Percentiles rank a stretch among this genome's conserved stretches.
phyloP scores from a whole-genome alignment of 2,888 invertebrate species.

The Agrilus mali region DNA sequence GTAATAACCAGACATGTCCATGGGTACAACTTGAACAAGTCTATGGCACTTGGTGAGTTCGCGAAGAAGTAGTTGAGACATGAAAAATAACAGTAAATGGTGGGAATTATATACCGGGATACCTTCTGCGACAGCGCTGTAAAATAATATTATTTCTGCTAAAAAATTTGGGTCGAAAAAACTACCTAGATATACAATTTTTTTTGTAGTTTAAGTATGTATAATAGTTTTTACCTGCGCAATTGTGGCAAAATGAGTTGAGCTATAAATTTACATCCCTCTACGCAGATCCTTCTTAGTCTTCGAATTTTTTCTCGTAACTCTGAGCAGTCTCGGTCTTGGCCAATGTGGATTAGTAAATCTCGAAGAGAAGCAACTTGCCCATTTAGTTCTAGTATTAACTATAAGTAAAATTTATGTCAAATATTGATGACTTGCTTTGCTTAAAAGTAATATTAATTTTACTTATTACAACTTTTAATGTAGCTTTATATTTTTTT shows the following conservation, averaged over 20 bases:
- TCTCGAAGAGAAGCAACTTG: conserved; percentile 79
- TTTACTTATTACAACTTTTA: too few species aligned
- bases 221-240: conserved; percentile 57
- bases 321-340: conserved; percentile 73
- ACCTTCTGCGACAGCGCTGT: conserved; percentile 65
- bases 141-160: conserved; percentile 10
- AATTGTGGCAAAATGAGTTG: conserved; percentile 69
- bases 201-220: too few species aligned
- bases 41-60: conserved; percentile 78
- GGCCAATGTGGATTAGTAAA: conserved; percentile 75
- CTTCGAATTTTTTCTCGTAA: conserved; percentile 74
- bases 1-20: conserved; percentile 84
- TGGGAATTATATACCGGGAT: conserved; percentile 74
- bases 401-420: too few species aligned
- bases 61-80: conserved; percentile 68
- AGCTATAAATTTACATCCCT: conserved; percentile 70
- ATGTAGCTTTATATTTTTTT: too few species aligned
- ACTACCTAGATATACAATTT: too few species aligned
- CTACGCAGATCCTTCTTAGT: conserved; percentile 68
- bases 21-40: conserved; percentile 69
- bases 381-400: conserved; percentile 78
- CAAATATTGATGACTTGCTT: too few species aligned
- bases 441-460: too few species aligned
- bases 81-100: conserved; percentile 70
- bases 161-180: too few species aligned